These are phyloP conservation scores for Cartodere bifasciata DNA, from an alignment of 2,888 invertebrate species.

Conservation along the genomic window DNA sequence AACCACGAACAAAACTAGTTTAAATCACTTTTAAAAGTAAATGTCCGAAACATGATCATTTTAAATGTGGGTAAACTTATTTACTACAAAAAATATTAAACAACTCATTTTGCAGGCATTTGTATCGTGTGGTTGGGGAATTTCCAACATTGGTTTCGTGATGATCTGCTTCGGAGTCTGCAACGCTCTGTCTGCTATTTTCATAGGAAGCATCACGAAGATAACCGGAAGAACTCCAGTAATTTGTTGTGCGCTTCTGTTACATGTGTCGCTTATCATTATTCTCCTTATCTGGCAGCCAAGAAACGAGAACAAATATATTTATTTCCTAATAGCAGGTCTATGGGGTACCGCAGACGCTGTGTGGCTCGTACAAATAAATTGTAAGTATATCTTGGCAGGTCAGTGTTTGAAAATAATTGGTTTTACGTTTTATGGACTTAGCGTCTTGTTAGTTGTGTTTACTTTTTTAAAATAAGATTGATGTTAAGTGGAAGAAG, in stretches of 20 bases:
- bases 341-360: constrained; percentile 85
- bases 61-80: too few species aligned
- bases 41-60: too few species aligned
- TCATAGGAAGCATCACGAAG: constrained; percentile 68
- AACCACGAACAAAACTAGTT: too few species aligned
- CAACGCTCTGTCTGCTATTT: constrained; percentile 74
- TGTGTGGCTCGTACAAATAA: constrained; percentile 84
- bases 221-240: constrained; percentile 68
- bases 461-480: too few species aligned
- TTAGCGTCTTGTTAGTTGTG: too few species aligned
- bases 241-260: constrained; percentile 56
- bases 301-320: constrained; percentile 47
- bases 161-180: constrained; percentile 88
- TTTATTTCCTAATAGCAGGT: constrained; percentile 69
- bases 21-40: too few species aligned
- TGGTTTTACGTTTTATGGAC: too few species aligned
- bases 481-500: too few species aligned
- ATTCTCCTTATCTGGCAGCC: constrained; percentile 63
- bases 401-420: neutral
- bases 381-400: constrained; percentile 48
- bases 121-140: constrained; percentile 78
- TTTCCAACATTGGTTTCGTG: constrained; percentile 83
- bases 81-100: too few species aligned
- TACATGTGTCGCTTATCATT: constrained; percentile 58
- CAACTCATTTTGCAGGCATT: constrained; percentile 60